Conservation (phyloP, 2,113 vertebrate genomes). For the Seriola aureovittata region DNA sequence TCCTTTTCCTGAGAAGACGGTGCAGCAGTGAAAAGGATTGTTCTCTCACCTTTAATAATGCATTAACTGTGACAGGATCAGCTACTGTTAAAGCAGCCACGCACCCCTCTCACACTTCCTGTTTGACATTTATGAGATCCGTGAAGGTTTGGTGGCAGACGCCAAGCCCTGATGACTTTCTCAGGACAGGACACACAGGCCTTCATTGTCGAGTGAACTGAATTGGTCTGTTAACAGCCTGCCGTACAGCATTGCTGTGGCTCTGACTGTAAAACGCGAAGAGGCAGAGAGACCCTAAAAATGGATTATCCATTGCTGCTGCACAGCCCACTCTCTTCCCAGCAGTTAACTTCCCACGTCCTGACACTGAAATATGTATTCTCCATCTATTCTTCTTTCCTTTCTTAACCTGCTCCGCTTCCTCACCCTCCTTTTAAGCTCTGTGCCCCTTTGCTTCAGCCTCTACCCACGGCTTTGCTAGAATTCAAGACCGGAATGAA, state of each 20-base stretch:
- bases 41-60: conserved; percentile 67
- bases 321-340: conserved; percentile 68
- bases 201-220: conserved; percentile 37
- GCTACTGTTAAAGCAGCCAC: conserved; percentile 56
- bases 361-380: conserved; percentile 35
- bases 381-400: conserved; percentile 22
- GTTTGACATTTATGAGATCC: conserved; percentile 44
- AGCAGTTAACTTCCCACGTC: conserved; percentile 53
- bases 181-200: conserved; percentile 55
- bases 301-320: conserved; percentile 51
- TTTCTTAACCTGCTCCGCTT: not conserved
- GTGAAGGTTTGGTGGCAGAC: conserved; percentile 2
- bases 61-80: conserved; percentile 51
- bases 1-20: conserved; percentile 6
- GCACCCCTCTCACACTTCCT: conserved; percentile 29
- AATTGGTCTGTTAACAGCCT: not conserved
- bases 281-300: conserved; percentile 47
- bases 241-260: not conserved
- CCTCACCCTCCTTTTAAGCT: conserved; percentile 13
- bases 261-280: not conserved
- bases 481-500: not conserved
- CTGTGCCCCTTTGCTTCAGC: not conserved
- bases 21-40: not conserved
- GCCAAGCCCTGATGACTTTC: conserved; percentile 55
- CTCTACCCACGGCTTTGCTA: not conserved